Evolutionary conservation across 2,888 invertebrate genomes (phyloP), one percentile per base, ranked within the genome.

Genomic region (Mesodorylaimus sp.): DNA sequence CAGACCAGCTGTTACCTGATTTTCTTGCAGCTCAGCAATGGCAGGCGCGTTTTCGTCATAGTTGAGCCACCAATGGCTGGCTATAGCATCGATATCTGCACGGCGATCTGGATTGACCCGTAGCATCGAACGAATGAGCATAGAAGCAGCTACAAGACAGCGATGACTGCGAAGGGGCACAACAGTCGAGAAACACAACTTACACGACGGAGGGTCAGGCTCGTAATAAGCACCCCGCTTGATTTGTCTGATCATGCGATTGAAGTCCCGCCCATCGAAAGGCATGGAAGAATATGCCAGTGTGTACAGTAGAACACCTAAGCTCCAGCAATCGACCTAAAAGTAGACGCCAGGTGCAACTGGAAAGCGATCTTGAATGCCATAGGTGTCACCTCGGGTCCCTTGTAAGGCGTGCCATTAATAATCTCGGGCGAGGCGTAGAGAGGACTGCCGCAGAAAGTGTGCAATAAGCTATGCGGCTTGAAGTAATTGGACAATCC

Each of bases 271-370:
- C 53, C 95, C 95, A 72, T 95, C 44, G 68, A 95, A 95, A 48
- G 76, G 97, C 97, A 97, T 97, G 56, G 93, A 89, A 59, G 95
- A 95, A 69, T 95, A 97, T 57, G 97, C 93, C 63, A 97, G 75
- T 44, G 95, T 95, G 70, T 97, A 97, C 10, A 97, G 75, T 45
- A 97, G 75, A 45, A 97, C 95, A 50, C 95, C 97, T 54, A 97
- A 72, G 25, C 93, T 93, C 95, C 77, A 77, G 56, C 71, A 73
- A 58, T 74, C 74, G 27, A 74, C 74, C 71, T 72, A 57, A 39
- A 39, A 19, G 21, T 39, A 39, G 10, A 7, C 5, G 41, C 21
- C 10, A 10, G 21, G 21, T 39, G 10, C 21, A 16, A 39, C 41
- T 10, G 7, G 10, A 7, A 21, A 39, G 21, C 10, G 21, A 45